phyloP scores from a whole-genome alignment of 2,113 vertebrate genomes.

The Danionella cerebrum region DNA sequence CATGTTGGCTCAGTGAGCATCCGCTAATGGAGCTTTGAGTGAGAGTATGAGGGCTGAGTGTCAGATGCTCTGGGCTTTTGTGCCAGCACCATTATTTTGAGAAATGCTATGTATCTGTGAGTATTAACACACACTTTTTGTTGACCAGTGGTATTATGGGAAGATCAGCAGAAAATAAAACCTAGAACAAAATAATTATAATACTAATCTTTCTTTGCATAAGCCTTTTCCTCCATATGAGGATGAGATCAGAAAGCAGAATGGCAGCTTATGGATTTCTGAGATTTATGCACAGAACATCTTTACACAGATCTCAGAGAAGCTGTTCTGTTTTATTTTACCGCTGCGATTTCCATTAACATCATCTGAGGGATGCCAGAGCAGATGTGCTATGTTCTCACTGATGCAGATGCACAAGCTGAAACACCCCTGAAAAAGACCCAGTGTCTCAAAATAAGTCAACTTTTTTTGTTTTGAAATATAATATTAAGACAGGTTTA shows the following conservation, averaged over 20 bases:
- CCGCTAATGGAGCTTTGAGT: constrained; percentile 8
- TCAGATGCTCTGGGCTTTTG: constrained; percentile 16
- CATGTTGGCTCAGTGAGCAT: constrained; percentile 1
- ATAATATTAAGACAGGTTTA: too few species aligned
- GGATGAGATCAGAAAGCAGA: constrained; percentile 13
- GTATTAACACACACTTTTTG: constrained; percentile 2
- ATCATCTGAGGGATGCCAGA: neutral
- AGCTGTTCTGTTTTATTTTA: neutral
- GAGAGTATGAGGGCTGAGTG: neutral
- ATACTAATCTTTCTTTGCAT: neutral
- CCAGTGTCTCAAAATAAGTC: too few species aligned
- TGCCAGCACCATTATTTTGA: constrained; percentile 7
- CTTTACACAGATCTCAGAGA: constrained; percentile 42
- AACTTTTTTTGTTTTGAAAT: too few species aligned
- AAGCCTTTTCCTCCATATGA: neutral
- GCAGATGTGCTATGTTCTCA: constrained; percentile 57
- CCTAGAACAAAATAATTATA: constrained; percentile 7
- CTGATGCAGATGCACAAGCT: constrained; percentile 47
- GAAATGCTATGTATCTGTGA: constrained; percentile 6
- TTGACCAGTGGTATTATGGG: neutral
- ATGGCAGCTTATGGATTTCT: constrained; percentile 9
- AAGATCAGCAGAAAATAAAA: neutral
- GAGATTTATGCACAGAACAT: constrained; percentile 22
- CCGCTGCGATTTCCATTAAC: neutral
- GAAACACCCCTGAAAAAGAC: too few species aligned